Evolutionary conservation across 1,140 invertebrate genomes (phyloP), one percentile per base, ranked within the genome.

Genomic region (Conopomorpha cramerella): DNA sequence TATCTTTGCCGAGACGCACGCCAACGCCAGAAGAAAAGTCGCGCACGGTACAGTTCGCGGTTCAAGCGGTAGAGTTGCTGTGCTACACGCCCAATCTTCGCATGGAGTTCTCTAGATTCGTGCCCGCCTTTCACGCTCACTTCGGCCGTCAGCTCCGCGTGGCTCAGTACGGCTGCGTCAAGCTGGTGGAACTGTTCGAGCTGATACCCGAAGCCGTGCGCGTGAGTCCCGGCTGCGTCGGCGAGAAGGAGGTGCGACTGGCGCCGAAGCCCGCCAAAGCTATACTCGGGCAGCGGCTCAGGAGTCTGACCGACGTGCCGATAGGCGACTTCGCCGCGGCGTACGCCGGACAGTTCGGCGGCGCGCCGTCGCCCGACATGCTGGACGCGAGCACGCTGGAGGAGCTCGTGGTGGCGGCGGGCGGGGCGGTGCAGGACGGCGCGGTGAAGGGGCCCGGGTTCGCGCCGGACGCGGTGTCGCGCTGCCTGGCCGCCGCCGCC

Each of bases 71-170:
- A 0, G 92, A 96, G 60, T 73, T 98, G 2, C 80, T 98, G 3
- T 84, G 88, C 41, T 90, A 93, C 59, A 89, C 89, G 12, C 89
- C 93, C 0, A 88, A 93, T 46, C 91, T 89, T 52, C 84, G 84
- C 14, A 93, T 97, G 83, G 72, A 87, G 19, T 96, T 97, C 65
- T 90, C 92, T 46, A 93, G 94, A 56, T 98, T 98, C 59, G 93
- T 96, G 15, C 93, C 95, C 8, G 86, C 92, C 0, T 98, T 96
- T 80, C 95, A 98, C 78, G 93, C 96, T 51, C 93, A 96, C 67
- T 98, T 95, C 66, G 92, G 91, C 2, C 84, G 90, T 44, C 95
- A 98, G 66, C 93, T 94, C 56, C 86, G 92, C 30, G 90, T 98
- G 0, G 88, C 93, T 4, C 92, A 96, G 73, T 97, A 95, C 66